Conservation (phyloP, 2,113 vertebrate species). For the Heterotilapia buettikoferi region DNA sequence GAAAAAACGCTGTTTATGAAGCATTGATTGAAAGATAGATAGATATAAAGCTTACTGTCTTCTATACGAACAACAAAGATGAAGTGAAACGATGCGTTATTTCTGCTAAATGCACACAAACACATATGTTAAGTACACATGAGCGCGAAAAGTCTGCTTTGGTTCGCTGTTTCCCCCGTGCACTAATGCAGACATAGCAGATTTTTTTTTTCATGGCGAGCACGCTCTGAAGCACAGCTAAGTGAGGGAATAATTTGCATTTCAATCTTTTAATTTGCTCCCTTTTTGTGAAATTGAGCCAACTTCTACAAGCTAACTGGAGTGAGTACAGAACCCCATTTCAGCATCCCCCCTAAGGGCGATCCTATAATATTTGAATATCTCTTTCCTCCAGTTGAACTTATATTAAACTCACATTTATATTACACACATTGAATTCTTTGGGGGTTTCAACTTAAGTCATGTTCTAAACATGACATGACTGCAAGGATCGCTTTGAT, state of each 20-base stretch:
- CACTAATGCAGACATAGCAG: neutral
- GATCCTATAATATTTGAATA: slow-evolving; percentile 24
- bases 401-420: slow-evolving; percentile 3
- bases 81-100: neutral
- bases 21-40: neutral
- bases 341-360: neutral
- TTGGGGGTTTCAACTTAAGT: neutral
- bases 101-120: neutral
- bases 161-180: neutral
- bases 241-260: slow-evolving; percentile 40
- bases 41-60: neutral
- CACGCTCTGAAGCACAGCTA: slow-evolving; percentile 5
- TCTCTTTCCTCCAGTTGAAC: neutral
- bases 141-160: neutral
- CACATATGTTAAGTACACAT: neutral
- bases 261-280: slow-evolving; percentile 54
- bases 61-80: neutral
- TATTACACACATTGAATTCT: slow-evolving; percentile 16
- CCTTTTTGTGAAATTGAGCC: slow-evolving; percentile 36
- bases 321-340: slow-evolving; percentile 15
- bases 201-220: neutral
- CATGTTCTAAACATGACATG: slow-evolving; percentile 15
- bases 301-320: slow-evolving; percentile 20
- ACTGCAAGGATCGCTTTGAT: slow-evolving; percentile 13
- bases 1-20: neutral